Conservation (phyloP, 2,888 invertebrate genomes). For the Amblyjoppa fuscipennis region DNA sequence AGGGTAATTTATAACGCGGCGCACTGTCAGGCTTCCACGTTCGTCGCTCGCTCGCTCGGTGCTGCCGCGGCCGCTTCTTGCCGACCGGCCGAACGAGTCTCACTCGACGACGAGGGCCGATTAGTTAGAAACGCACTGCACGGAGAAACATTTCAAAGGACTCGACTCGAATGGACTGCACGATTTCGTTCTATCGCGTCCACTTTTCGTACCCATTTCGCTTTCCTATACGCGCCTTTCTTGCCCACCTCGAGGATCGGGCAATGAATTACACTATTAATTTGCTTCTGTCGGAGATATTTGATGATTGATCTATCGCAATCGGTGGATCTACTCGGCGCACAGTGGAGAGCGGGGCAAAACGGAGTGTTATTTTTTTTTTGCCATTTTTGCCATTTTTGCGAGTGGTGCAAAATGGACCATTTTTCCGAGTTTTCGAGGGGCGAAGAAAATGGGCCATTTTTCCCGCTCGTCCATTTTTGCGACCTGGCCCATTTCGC, state of each 20-base stretch:
- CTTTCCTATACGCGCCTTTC: slow-evolving; percentile 24
- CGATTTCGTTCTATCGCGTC: slow-evolving; percentile 13
- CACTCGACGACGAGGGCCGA: slow-evolving; percentile 59
- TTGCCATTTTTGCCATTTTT: no score
- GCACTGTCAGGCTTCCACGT: slow-evolving; percentile 65
- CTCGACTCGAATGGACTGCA: neutral
- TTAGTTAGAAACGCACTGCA: slow-evolving; percentile 64
- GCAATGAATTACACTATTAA: slow-evolving; percentile 6
- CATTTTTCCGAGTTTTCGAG: neutral
- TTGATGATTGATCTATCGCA: neutral
- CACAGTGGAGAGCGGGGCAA: no score
- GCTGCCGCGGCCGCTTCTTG: slow-evolving; percentile 58
- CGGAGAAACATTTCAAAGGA: slow-evolving; percentile 56
- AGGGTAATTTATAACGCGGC: slow-evolving; percentile 68
- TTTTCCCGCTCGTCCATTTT: no score
- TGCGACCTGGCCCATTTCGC: no score
- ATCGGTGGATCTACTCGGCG: neutral
- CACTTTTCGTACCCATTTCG: slow-evolving; percentile 40
- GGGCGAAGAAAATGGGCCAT: no score
- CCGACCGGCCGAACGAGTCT: slow-evolving; percentile 66
- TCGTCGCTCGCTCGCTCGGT: slow-evolving; percentile 52
- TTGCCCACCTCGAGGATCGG: neutral
- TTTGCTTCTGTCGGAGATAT: slow-evolving; percentile 22
- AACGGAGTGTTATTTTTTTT: no score
- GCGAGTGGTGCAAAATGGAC: no score